Percentiles rank a stretch among this genome's conserved stretches.
Evolutionary conservation across 2,888 invertebrate genomes (phyloP).

Genomic region (Drosophila putrida): DNA sequence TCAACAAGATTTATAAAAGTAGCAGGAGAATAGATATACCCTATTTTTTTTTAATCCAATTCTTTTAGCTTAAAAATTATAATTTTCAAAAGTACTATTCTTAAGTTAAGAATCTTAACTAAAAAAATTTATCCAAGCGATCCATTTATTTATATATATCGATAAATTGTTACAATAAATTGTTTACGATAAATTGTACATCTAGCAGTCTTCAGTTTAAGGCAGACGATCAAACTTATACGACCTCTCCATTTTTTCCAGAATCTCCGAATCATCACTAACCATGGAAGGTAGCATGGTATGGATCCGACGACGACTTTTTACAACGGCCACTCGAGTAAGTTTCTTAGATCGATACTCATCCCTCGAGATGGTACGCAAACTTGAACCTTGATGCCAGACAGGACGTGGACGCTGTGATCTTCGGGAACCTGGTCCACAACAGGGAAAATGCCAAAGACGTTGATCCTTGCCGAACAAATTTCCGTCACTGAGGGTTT

Average conservation of each 20-base stretch:
- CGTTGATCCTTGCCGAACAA: slow-evolving; percentile 92
- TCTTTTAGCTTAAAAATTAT: too few species aligned
- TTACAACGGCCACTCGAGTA: slow-evolving; percentile 42
- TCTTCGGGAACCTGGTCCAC: slow-evolving; percentile 86
- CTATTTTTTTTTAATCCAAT: too few species aligned
- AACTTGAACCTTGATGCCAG: slow-evolving; percentile 65
- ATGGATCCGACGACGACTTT: not conserved
- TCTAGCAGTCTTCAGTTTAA: not conserved
- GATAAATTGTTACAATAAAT: too few species aligned
- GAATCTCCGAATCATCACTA: slow-evolving; percentile 8
- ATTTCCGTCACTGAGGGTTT: slow-evolving; percentile 94
- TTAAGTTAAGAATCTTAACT: too few species aligned
- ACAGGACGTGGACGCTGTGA: not conserved
- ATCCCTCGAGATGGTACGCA: slow-evolving; percentile 57
- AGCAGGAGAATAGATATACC: too few species aligned
- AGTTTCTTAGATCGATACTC: slow-evolving; percentile 59
- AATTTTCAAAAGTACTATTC: too few species aligned
- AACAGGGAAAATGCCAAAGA: slow-evolving; percentile 93
- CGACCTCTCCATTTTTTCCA: slow-evolving; percentile 24
- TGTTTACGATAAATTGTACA: too few species aligned
- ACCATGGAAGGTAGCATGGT: not conserved
- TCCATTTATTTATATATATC: too few species aligned
- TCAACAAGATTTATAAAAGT: too few species aligned
- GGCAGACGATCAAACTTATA: not conserved
- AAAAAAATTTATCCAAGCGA: too few species aligned